phyloP scores from a whole-genome alignment of 35 echinoderm and acorn worm genomes.

The Patiria miniata region DNA sequence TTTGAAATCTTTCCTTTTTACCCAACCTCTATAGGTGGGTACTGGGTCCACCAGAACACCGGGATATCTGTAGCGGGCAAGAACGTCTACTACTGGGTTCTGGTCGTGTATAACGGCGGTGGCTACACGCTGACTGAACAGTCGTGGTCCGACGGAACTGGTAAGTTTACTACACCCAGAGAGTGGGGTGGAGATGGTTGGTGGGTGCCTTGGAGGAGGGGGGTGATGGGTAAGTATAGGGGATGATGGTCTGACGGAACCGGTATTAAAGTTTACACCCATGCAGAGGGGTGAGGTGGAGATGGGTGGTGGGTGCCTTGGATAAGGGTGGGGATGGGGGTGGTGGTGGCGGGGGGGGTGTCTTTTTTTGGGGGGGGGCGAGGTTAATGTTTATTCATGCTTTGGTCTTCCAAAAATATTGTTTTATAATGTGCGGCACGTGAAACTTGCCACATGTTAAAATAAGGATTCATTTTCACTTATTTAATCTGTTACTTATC shows the following conservation, averaged over 20 bases:
- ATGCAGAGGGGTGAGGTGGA: background rate
- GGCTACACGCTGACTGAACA: conserved; percentile 51
- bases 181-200: background rate
- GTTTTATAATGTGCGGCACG: no score
- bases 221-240: background rate
- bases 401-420: no score
- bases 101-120: conserved; percentile 38
- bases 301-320: background rate
- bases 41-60: conserved; percentile 79
- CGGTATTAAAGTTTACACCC: no score
- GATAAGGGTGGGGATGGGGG: background rate
- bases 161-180: background rate
- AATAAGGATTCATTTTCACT: no score
- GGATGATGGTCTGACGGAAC: no score
- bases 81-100: conserved; percentile 71
- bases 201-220: background rate
- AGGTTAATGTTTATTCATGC: no score
- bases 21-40: conserved; percentile 50
- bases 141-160: conserved; percentile 46
- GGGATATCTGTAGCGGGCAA: conserved; percentile 43
- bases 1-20: no score
- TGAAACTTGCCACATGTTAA: no score
- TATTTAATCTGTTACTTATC: no score
- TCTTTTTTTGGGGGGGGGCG: no score
- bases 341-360: no score